Evolutionary conservation across 2,888 invertebrate species (phyloP), one percentile per base, ranked within the genome.

Genomic region (Anthoptus insignis): DNA sequence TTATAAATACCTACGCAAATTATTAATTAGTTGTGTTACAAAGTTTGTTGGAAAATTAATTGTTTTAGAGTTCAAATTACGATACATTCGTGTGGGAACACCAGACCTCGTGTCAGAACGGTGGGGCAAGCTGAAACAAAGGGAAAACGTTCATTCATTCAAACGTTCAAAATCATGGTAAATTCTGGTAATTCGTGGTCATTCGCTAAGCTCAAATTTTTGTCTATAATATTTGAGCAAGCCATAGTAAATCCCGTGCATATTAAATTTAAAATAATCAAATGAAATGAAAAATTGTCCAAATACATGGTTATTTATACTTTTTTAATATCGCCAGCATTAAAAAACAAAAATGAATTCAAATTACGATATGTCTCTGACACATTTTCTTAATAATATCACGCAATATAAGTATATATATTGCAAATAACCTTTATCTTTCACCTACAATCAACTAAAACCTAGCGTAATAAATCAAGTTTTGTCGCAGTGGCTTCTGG

Each of bases 31-130:
- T 19, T 32, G 24, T 32, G n/a, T 16, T 34, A 42, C 53, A 19
- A 22, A 32, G 14, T 24, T 60, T 60, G 39, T 1, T 42, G 37
- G 7, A 21, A 16, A 32, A 4, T 24, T 7, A 45, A 34, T 60
- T 32, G 9, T 60, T 45, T 54, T 34, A 7, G 27, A 27, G 6
- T 78, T 95, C 86, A 96, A 82, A 96, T 96, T 68, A 96, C 94
- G 75, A 96, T 93, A 81, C 96, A 96, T 79, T 96, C 96, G 80
- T 95, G 95, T 0, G 96, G 96, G 76, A 95, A 95, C 24, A 94
- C 85, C 67, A 81, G 75, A 1, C 91, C 94, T 71, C 81, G 89
- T 72, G 80, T 81, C 59, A 87, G 92, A 59, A 84, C 73, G 0
- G 85, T 88, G 2, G 96, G 95, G 76, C 96, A 96, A 14, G 94